A percentile compares a stretch with the other conserved stretches of the same genome.
These are phyloP conservation scores for Cotesia glomerata DNA, from an alignment of 1,140 invertebrate species.

Conservation along the genomic window DNA sequence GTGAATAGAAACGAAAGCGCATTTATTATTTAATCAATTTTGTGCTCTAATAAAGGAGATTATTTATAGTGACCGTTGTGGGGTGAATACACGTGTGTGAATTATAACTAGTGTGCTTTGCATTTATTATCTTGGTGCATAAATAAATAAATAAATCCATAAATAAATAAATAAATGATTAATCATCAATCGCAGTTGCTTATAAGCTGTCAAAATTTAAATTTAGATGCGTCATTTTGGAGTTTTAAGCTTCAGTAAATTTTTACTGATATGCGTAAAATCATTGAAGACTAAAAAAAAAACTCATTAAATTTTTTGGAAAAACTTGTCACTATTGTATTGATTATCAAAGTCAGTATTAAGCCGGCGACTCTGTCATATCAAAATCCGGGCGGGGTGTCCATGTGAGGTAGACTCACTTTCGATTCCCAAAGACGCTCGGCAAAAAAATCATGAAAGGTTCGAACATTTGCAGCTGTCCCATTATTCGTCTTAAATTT, in stretches of 20 bases:
- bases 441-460: no score
- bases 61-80: conserved; percentile 15
- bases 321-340: no score
- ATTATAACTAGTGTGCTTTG: conserved; percentile 11
- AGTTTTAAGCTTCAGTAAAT: no score
- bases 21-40: conserved; percentile 5
- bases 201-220: neutral
- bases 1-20: neutral
- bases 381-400: no score
- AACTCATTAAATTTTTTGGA: no score
- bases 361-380: no score
- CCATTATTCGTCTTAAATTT: neutral
- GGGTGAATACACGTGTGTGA: conserved; percentile 25
- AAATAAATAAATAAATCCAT: conserved; percentile 4
- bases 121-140: conserved; percentile 4
- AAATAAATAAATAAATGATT: neutral
- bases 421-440: no score
- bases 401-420: no score
- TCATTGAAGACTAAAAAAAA: no score
- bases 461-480: neutral
- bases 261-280: no score
- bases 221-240: neutral
- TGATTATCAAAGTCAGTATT: no score
- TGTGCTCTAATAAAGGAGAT: conserved; percentile 5
- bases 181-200: neutral